Evolutionary conservation across 2,113 vertebrate species (phyloP), one percentile per base, ranked within the genome.

Genomic region (Barnardius zonarius): DNA sequence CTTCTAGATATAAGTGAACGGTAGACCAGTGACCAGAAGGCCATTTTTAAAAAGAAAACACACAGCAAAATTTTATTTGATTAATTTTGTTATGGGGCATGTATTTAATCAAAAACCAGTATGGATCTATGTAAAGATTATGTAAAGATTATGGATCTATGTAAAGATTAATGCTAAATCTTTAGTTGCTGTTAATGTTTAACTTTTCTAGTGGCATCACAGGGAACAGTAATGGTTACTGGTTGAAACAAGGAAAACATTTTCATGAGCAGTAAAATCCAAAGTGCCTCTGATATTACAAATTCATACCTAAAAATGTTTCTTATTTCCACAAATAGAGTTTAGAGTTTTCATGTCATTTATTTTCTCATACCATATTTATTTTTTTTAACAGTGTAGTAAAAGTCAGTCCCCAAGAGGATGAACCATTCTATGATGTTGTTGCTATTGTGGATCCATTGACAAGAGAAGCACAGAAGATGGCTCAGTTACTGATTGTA

Each of bases 391-490:
- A 67, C 91, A 99, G 99, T 2, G 86, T 99, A 73, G 94, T 99
- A 70, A 98, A 98, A 73, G 83, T 99, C 6, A 83, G 97, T 55
- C 98, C 99, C 17, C 97, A 97, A 17, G 97, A 99, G 83, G 97
- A 98, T 55, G 98, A 98, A 62, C 97, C 98, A 41, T 98, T 98
- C 96, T 99, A 98, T 92, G 98, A 99, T 52, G 97, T 99, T n/a
- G 52, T 99, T 95, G 99, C 98, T 77, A 91, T 99, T 61, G 98
- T 99, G 91, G 99, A 99, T 95, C 99, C 99, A 16, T 94, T 99
- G 83, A 99, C 98, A 20, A 98, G 99, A 97, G 98, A 99, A 75
- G 99, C 99, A 67, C 99, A 99, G 98, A 99, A 99, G 97, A 98
- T 99, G 98, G 94, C 98, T 61, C 97, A 98, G 30, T 96, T 99